Evolutionary conservation across 1,140 invertebrate species (phyloP).

Genomic region (Carcinoscorpius rotundicauda): DNA sequence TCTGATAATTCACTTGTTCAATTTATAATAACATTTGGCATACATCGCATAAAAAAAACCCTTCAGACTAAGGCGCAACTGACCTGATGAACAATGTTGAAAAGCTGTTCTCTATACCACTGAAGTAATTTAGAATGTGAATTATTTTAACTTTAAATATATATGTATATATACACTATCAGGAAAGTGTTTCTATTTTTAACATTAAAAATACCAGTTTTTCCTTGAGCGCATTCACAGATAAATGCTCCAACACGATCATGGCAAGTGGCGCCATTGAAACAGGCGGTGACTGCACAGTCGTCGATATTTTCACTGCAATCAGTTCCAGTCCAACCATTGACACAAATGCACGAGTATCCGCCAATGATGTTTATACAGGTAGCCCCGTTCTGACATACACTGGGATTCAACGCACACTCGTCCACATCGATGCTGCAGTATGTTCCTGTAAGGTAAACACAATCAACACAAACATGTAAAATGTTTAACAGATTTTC

Average conservation of each 20-base stretch:
- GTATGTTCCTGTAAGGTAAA: slow-evolving; percentile 64
- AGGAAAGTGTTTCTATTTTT: slow-evolving; percentile 30
- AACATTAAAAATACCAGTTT: slow-evolving; percentile 52
- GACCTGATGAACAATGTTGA: too few relatives aligned
- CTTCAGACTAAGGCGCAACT: too few relatives aligned
- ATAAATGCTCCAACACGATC: slow-evolving; percentile 86
- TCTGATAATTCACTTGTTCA: too few relatives aligned
- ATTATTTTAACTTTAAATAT: too few relatives aligned
- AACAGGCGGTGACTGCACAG: slow-evolving; percentile 79
- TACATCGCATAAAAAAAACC: too few relatives aligned
- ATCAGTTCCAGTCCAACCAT: slow-evolving; percentile 80
- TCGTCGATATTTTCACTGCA: slow-evolving; percentile 88
- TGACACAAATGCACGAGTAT: slow-evolving; percentile 90
- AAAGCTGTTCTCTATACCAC: too few relatives aligned
- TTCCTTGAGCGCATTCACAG: slow-evolving; percentile 87
- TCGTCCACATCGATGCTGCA: slow-evolving; percentile 42
- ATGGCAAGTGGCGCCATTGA: slow-evolving; percentile 91
- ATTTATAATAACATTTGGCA: too few relatives aligned
- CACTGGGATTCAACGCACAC: slow-evolving; percentile 44
- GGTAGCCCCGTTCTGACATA: slow-evolving; percentile 86
- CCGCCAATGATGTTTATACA: slow-evolving; percentile 80
- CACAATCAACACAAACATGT: slow-evolving; percentile 36
- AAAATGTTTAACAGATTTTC: slow-evolving; percentile 56
- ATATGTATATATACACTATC: too few relatives aligned
- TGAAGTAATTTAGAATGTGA: too few relatives aligned